A percentile compares a stretch with the other conserved stretches of the same genome.
Evolutionary conservation across 2,797 vertebrate species (phyloP).

Genomic region (Meda fulgida): DNA sequence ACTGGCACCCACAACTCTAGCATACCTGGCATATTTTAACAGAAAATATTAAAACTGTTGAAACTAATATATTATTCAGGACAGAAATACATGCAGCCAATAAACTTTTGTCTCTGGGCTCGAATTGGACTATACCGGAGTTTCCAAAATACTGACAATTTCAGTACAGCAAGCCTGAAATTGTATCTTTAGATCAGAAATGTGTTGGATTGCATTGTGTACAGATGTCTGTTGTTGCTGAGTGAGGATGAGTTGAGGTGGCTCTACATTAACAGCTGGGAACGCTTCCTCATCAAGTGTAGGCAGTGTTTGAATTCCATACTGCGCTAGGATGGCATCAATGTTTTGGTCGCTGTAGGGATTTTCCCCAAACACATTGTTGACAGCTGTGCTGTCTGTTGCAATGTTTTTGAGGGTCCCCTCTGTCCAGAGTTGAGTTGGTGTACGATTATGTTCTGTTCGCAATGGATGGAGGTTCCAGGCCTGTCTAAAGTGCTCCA

Average conservation of each 20-base stretch:
- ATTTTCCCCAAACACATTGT: conserved; percentile 57
- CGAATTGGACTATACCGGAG: no score
- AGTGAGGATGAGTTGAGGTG: conserved; percentile 48
- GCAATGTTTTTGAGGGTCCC: conserved; percentile 47
- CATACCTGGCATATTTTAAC: no score
- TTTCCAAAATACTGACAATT: no score
- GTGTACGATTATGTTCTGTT: conserved; percentile 45
- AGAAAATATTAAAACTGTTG: no score
- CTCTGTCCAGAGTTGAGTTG: conserved; percentile 46
- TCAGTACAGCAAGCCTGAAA: conserved; percentile 1
- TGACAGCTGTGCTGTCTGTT: conserved; percentile 48
- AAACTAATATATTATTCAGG: no score
- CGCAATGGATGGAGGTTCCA: conserved; percentile 36
- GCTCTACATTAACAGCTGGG: conserved; percentile 41
- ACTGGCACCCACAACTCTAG: no score
- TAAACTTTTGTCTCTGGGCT: no score
- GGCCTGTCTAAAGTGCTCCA: conserved; percentile 33
- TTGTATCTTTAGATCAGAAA: conserved; percentile 46
- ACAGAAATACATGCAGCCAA: no score
- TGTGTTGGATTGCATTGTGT: conserved; percentile 29
- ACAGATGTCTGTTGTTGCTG: conserved; percentile 45
- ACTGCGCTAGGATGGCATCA: conserved; percentile 37
- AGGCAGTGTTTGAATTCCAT: conserved; percentile 45
- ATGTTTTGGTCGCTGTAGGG: conserved; percentile 43
- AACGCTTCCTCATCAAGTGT: conserved; percentile 36